Conservation (phyloP, 2,888 invertebrate species). For the Athalia rosae region DNA sequence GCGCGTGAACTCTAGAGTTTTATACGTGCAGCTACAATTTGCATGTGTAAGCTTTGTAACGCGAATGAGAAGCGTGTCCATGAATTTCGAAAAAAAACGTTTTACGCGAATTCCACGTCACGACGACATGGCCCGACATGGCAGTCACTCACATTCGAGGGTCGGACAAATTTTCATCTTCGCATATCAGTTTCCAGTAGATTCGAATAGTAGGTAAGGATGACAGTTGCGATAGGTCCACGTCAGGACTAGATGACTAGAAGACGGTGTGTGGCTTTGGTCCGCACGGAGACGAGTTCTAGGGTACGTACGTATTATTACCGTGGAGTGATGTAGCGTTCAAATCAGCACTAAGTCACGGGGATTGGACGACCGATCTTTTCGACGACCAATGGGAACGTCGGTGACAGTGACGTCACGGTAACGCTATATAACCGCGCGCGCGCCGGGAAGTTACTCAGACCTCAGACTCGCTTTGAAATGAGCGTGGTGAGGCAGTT, state of each 20-base stretch:
- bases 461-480: constrained; percentile 64
- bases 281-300: constrained; percentile 65
- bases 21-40: too few species aligned
- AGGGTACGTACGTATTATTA: constrained; percentile 62
- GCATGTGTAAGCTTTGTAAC: neutral
- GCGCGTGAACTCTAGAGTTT: too few species aligned
- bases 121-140: neutral
- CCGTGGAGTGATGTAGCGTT: constrained; percentile 49
- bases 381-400: constrained; percentile 59
- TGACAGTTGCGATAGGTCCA: constrained; percentile 48
- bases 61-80: neutral
- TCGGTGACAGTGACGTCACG: constrained; percentile 64
- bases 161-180: neutral
- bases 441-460: constrained; percentile 61
- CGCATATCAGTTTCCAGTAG: neutral
- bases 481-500: constrained; percentile 61
- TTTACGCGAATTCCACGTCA: neutral
- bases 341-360: constrained; percentile 61
- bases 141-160: neutral
- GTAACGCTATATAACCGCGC: constrained; percentile 61
- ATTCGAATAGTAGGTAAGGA: constrained; percentile 28
- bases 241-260: constrained; percentile 50
- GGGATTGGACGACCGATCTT: constrained; percentile 67
- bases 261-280: constrained; percentile 50
- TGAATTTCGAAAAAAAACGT: neutral